Conservation (phyloP, 2,888 invertebrate genomes). For the Lymantria monacha region DNA sequence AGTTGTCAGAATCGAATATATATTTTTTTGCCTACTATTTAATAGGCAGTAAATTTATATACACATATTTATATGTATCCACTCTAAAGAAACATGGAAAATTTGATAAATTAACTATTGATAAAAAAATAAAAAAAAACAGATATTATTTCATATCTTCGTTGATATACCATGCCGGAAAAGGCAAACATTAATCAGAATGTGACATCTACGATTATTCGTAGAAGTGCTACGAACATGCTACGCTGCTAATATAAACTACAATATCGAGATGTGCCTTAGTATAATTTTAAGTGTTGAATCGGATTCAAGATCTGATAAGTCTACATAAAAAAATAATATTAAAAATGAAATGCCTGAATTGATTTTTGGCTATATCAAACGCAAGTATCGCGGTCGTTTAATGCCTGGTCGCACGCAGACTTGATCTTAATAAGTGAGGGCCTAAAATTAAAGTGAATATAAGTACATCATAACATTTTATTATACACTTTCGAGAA, state of each 20-base stretch:
- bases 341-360: background rate
- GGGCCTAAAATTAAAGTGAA: background rate
- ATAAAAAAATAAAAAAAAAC: no score
- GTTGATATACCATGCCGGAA: no score
- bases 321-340: background rate
- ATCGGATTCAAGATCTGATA: background rate
- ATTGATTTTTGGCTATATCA: no score
- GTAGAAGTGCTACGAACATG: constrained; percentile 66
- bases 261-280: constrained; percentile 5
- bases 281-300: background rate
- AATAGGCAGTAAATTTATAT: no score
- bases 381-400: background rate
- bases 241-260: constrained; percentile 44
- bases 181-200: background rate
- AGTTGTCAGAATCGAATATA: no score
- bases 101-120: no score
- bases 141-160: no score
- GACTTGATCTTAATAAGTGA: background rate
- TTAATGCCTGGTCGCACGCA: background rate
- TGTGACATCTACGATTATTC: constrained; percentile 50
- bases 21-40: no score
- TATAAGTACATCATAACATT: constrained; percentile 1
- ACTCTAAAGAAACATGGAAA: no score
- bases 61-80: no score
- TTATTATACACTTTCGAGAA: constrained; percentile 5